phyloP scores from a whole-genome alignment of 2,113 vertebrate genomes.

The Ictalurus furcatus region DNA sequence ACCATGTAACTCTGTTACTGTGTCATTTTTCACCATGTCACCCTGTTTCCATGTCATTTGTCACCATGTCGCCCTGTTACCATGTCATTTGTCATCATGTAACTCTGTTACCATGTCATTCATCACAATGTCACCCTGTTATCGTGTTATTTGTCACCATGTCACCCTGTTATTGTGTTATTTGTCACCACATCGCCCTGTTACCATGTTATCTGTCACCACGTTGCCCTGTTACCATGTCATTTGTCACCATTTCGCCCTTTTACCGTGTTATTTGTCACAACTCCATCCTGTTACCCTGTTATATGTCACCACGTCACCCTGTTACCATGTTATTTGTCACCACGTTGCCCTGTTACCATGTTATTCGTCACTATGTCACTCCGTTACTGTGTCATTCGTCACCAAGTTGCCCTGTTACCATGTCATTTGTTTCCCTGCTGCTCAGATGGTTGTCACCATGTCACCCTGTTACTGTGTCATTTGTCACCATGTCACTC shows the following conservation, averaged over 20 bases:
- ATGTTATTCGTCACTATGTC: no score
- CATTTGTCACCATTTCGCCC: not conserved
- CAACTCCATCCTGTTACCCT: not conserved
- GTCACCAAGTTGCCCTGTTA: not conserved
- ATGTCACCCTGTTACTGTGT: not conserved
- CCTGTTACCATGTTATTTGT: no score
- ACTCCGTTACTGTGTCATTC: accelerated
- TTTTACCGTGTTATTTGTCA: no score
- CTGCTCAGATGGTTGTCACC: no score
- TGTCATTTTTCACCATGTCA: no score
- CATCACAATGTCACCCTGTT: no score
- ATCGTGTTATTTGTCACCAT: not conserved
- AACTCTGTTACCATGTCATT: no score
- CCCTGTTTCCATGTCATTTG: no score
- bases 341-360: no score
- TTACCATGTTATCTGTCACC: not conserved
- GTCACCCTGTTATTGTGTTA: not conserved
- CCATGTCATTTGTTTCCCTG: not conserved
- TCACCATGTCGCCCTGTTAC: not conserved
- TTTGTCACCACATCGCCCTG: not conserved
- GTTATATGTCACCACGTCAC: not conserved
- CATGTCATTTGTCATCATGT: not conserved
- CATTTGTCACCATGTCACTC: not conserved
- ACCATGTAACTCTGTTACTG: accelerated
- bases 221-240: not conserved